Evolutionary conservation across 2,113 vertebrate species (phyloP).

Genomic region (Cheirogaleus medius): DNA sequence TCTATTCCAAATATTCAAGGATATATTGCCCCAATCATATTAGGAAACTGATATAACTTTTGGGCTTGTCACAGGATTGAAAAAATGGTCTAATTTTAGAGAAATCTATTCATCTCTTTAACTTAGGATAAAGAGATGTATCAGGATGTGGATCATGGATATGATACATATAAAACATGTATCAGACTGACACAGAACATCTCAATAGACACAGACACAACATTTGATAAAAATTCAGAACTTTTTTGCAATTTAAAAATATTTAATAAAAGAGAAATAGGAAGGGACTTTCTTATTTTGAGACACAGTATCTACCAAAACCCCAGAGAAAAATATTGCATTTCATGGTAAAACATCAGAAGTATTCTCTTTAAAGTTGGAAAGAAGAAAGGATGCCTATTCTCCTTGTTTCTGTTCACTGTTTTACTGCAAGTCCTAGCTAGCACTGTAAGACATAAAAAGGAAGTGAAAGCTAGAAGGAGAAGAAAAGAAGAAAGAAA

Average conservation of each 20-base stretch:
- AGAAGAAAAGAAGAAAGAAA: background rate
- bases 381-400: background rate
- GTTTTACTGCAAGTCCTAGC: background rate
- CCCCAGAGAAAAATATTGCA: background rate
- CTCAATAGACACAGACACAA: background rate
- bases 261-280: background rate
- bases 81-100: background rate
- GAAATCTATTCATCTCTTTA: background rate
- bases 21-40: background rate
- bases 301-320: background rate
- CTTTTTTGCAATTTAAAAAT: background rate
- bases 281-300: background rate
- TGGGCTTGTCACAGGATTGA: background rate
- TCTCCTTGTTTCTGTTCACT: background rate
- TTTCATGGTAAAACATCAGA: background rate
- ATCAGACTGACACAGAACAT: background rate
- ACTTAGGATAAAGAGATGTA: background rate
- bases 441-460: background rate
- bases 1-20: background rate
- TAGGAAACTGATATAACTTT: background rate
- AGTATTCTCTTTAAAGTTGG: background rate
- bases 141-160: too few relatives aligned
- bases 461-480: background rate
- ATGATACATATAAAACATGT: background rate
- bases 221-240: slow-evolving; percentile 7